A percentile compares a stretch with the other conserved stretches of the same genome.
Conservation (phyloP, 2,797 vertebrate genomes). For the Artibeus lituratus region DNA sequence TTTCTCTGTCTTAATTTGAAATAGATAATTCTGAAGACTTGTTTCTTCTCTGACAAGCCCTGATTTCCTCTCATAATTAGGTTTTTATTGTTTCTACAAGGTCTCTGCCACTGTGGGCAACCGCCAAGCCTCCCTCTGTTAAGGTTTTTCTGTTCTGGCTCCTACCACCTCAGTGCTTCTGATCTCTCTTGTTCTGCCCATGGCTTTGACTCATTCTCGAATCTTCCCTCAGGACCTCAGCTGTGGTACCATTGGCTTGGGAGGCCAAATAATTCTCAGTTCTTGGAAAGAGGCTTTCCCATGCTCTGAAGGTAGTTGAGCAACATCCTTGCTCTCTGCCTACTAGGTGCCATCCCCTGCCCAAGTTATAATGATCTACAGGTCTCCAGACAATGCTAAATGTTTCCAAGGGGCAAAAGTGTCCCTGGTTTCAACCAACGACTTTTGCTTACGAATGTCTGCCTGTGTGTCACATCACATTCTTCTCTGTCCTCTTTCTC, state of each 20-base stretch:
- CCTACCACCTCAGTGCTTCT: too few relatives aligned
- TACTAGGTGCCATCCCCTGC: background rate
- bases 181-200: background rate
- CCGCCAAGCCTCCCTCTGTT: too few relatives aligned
- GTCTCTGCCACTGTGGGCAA: background rate
- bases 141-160: background rate
- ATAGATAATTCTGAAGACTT: background rate
- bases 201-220: background rate
- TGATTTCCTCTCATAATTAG: background rate
- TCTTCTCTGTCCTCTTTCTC: background rate
- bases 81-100: background rate
- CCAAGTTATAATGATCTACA: background rate
- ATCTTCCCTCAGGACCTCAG: background rate
- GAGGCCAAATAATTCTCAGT: background rate
- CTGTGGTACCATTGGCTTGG: fast-evolving
- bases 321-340: background rate
- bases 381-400: background rate
- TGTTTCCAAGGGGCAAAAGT: background rate
- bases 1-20: background rate
- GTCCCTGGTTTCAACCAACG: background rate
- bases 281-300: background rate
- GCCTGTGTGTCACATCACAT: background rate
- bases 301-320: background rate
- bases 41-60: background rate
- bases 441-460: background rate